Base-by-base conservation (phyloP, 2,888 invertebrate species). In the Periphyllus acericola region DNA sequence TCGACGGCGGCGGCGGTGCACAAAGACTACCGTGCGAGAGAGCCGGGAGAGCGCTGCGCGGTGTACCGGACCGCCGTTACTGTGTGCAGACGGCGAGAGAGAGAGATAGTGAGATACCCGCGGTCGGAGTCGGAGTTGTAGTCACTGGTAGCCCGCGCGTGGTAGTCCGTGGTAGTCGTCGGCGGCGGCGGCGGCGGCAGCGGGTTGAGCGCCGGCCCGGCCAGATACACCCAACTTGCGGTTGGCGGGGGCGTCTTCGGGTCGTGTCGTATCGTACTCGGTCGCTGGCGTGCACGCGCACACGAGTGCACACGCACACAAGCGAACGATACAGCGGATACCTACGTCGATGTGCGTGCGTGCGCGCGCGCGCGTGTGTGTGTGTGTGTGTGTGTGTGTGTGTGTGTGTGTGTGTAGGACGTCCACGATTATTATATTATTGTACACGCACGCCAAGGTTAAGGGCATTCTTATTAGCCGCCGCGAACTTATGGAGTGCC, bases 191-290 rank as follows among this genome's bases (percentile, higher is more conserved):
- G 1, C 52, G 74, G 11, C 83, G 78, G 78, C 75, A 34, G 75
- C 74, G 84, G 88, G 55, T 52, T 34, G 74, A 80, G 84, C 85
- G 78, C 84, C 83, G 78, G 71, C 75, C 78, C 78, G 81, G 71
- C 60, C 60, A 78, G 80, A 80, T 87, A 87, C 87, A 87, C 87
- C 87, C 87, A 71, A 79, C 84, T 75, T 29, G 68, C 17, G 85
- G 46, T 55, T 71, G 86, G 87, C 79, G 85, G 80, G 80, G 87
- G 87, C 81, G 87, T 81, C 72, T 87, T 87, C 66, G 84, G 84
- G 68, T 32, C 81, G 80, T 40, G 74, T 72, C 76, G 84, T 76
- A 68, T 76, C 84, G 84, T 71, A 79, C 71, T 40, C 85, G 68
- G 78, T 85, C 79, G 79, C 25, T 71, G 60, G 36, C 86, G 76